A percentile compares a stretch with the other conserved stretches of the same genome.
Conservation (phyloP, 2,888 invertebrate genomes). For the Drosophila multiciliata region DNA sequence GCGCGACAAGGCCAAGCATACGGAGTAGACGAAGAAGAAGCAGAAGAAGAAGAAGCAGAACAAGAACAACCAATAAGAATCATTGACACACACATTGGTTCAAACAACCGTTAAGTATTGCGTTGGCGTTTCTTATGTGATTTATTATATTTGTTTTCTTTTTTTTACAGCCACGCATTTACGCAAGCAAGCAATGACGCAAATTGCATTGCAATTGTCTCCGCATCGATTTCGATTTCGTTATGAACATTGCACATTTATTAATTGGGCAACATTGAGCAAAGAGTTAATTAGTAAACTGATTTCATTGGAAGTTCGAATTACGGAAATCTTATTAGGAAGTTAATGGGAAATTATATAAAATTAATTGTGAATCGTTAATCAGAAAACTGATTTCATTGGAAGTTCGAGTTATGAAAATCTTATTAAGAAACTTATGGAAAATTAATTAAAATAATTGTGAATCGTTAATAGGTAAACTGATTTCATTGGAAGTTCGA, state of each 20-base stretch:
- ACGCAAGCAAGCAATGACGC: not conserved
- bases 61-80: not conserved
- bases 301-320: not conserved
- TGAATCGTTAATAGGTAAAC: not conserved
- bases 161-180: not conserved
- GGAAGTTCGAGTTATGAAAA: not conserved
- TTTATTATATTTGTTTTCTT: not conserved
- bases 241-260: not conserved
- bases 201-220: not conserved
- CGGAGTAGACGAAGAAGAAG: too few relatives aligned
- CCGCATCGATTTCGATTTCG: not conserved
- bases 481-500: not conserved
- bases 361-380: not conserved
- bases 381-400: not conserved
- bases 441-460: not conserved
- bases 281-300: not conserved
- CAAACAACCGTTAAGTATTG: too few relatives aligned
- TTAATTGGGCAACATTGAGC: not conserved
- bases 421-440: not conserved
- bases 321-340: not conserved
- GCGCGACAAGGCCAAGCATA: slow-evolving; percentile 15
- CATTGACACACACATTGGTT: slow-evolving; percentile 2
- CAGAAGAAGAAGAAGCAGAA: not conserved
- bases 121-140: not conserved
- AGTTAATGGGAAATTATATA: not conserved